Evolutionary conservation across 2,797 vertebrate genomes (phyloP), one percentile per base, ranked within the genome.

Genomic region (Xenentodon cancila): DNA sequence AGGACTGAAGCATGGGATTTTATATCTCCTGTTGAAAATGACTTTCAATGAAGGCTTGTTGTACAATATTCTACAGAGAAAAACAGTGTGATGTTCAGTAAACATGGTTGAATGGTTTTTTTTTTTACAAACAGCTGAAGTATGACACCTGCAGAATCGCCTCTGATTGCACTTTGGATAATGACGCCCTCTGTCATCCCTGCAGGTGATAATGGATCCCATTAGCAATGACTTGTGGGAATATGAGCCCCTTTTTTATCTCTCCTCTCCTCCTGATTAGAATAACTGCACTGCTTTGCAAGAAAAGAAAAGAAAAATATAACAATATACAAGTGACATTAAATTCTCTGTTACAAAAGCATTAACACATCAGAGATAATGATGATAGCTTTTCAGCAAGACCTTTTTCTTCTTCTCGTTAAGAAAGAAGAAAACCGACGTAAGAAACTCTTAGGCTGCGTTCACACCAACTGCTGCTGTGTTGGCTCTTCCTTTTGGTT

Each of bases 271-370:
- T 57, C 42, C 60, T 50, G 61, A 73, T 77, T 71, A 73, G 49
- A 84, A 78, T 64, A 71, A 72, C 77, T 49, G 68, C 57, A 16
- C 66, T 55, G 56, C 65, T 73, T 56, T 53, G 61, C 55, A 52
- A 46, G 54, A 72, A 40, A 45, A 34, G 32, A 34, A 34, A 34
- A 34, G 9, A 34, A 11, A 62, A 56, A 25, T 3, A 25, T 57
- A 76, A 48, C 65, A 71, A 68, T 70, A 49, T 71, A 79, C 54
- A 79, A 77, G 69, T 55, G 37, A 77, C 74, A 55, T 73, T 64
- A 84, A 75, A 75, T 77, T 12, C 34, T 62, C 62, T 69, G 58
- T 69, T 85, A 83, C 73, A 56, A 85, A 84, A 75, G 77, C 59
- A 68, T 75, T 59, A 30, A 53, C 30, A 64, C 47, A 81, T 48